These are phyloP conservation scores for Tragelaphus buxtoni DNA, from an alignment of 2,113 vertebrate genomes.

Conservation along the genomic window DNA sequence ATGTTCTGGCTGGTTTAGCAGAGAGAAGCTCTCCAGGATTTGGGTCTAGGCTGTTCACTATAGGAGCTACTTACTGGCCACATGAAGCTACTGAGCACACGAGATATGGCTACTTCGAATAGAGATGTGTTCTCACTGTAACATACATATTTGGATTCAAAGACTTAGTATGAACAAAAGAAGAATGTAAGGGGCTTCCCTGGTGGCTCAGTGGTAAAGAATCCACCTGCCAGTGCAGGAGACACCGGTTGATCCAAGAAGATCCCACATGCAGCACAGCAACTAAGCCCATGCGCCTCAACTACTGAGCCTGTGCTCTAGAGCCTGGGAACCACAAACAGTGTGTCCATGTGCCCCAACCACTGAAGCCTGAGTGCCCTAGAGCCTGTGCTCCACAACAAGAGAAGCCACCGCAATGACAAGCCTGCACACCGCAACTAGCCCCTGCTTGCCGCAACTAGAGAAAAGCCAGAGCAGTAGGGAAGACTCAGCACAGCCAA, in stretches of 20 bases:
- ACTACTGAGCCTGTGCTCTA: neutral
- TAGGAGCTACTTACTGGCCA: neutral
- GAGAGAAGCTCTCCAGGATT: neutral
- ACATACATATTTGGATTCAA: neutral
- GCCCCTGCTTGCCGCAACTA: neutral
- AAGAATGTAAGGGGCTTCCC: neutral
- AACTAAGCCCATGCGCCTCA: neutral
- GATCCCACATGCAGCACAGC: neutral
- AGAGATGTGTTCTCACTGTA: neutral
- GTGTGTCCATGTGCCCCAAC: neutral
- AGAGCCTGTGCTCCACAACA: neutral
- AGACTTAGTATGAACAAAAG: neutral
- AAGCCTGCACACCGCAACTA: neutral
- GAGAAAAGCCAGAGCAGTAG: neutral
- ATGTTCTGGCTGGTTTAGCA: neutral
- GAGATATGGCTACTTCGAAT: neutral
- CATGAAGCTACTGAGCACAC: accelerated
- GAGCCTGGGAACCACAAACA: neutral
- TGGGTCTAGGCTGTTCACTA: neutral
- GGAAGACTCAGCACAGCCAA: neutral
- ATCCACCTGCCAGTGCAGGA: neutral
- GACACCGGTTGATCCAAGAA: neutral
- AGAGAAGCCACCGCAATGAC: neutral
- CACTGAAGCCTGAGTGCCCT: neutral
- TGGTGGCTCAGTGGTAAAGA: neutral